These are phyloP conservation scores for Marmota monax DNA, from an alignment of 2,113 vertebrate genomes.

Conservation along the genomic window DNA sequence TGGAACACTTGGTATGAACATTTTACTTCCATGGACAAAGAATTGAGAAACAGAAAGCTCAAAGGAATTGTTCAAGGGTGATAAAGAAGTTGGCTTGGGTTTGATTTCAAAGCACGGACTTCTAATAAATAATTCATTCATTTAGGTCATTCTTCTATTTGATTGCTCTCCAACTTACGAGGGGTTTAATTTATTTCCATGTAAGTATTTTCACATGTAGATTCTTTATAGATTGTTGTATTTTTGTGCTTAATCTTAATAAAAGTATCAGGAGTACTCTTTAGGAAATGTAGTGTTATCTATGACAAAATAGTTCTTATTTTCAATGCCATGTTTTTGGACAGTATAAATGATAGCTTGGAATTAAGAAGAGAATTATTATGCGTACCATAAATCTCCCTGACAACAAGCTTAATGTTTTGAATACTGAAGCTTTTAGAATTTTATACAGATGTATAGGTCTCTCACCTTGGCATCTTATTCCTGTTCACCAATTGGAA, in stretches of 20 bases:
- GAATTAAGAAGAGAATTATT: slow-evolving; percentile 74
- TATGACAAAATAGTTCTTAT: slow-evolving; percentile 74
- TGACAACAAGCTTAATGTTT: slow-evolving; percentile 50
- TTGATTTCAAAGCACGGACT: slow-evolving; percentile 51
- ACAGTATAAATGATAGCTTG: slow-evolving; percentile 64
- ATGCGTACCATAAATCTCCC: slow-evolving; percentile 75
- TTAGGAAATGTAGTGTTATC: slow-evolving; percentile 69
- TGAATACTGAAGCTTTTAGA: slow-evolving; percentile 65
- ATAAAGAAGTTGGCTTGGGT: not conserved
- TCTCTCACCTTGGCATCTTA: slow-evolving; percentile 60
- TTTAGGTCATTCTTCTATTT: slow-evolving; percentile 11
- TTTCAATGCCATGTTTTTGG: slow-evolving; percentile 72
- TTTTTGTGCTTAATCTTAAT: slow-evolving; percentile 71
- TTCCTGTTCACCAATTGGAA: not conserved
- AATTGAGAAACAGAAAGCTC: not conserved
- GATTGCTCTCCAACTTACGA: slow-evolving; percentile 34
- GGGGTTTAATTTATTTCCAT: slow-evolving; percentile 64
- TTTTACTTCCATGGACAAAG: not conserved
- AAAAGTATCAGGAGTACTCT: slow-evolving; percentile 64
- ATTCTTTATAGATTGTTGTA: not conserved
- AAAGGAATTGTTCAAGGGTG: not conserved
- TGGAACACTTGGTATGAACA: not conserved
- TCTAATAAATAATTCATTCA: slow-evolving; percentile 65
- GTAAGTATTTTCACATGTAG: slow-evolving; percentile 51
- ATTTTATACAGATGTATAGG: slow-evolving; percentile 41